Conservation (phyloP, 2,797 vertebrate species). For the Aldrovandia affinis region DNA sequence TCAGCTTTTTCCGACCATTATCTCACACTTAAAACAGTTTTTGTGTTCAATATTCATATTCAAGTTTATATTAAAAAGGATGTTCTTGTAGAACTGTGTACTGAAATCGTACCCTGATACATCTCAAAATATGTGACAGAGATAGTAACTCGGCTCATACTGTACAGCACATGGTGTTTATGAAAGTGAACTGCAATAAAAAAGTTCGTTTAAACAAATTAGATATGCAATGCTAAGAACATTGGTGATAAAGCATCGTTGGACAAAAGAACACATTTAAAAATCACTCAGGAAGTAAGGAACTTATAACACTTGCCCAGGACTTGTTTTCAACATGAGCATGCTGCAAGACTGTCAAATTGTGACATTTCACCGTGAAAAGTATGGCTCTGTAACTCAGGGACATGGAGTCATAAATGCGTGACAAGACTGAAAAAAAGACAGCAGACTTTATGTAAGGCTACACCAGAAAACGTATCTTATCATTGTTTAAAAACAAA, state of each 20-base stretch:
- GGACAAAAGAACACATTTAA: not conserved
- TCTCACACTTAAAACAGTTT: no score
- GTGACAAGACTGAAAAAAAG: not conserved
- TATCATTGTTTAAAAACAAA: not conserved
- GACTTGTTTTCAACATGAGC: not conserved
- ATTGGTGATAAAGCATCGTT: not conserved
- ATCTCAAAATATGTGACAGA: no score
- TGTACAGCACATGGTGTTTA: no score
- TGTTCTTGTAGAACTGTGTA: no score
- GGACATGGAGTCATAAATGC: not conserved
- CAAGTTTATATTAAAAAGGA: no score
- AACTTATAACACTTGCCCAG: not conserved
- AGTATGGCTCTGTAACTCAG: not conserved
- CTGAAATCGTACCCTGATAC: no score
- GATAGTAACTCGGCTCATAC: no score
- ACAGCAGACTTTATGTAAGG: not conserved
- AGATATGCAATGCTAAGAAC: no score
- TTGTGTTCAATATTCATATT: no score
- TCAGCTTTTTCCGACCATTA: no score
- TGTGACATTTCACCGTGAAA: not conserved
- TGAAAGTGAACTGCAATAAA: no score
- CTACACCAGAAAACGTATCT: not conserved
- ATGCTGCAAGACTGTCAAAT: not conserved
- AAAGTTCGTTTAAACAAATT: no score
- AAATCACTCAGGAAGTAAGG: not conserved